Conservation (phyloP, 92 coral and sea anemone species). For the Heteractis magnifica region DNA sequence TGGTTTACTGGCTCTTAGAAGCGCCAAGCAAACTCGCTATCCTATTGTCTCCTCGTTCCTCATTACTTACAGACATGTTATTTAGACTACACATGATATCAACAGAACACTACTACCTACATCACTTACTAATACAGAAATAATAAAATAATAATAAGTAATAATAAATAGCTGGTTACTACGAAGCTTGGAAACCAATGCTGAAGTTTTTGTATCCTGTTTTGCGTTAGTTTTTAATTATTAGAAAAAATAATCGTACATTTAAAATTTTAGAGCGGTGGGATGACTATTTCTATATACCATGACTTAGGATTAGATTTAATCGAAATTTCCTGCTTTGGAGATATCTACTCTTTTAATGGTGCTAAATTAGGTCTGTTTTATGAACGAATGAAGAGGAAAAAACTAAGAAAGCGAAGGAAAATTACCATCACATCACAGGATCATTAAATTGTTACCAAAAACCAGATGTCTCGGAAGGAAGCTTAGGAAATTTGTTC, state of each 20-base stretch:
- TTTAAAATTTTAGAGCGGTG: not conserved
- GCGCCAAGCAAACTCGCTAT: not conserved
- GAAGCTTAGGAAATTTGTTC: not conserved
- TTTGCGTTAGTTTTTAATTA: not conserved
- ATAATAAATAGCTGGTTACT: not conserved
- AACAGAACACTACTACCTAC: not conserved
- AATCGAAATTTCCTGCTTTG: not conserved
- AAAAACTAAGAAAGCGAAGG: not conserved
- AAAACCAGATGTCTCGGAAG: not conserved
- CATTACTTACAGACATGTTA: not conserved
- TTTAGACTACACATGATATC: not conserved
- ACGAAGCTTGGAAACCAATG: not conserved
- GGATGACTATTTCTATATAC: not conserved
- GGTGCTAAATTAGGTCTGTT: not conserved
- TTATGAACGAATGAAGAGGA: not conserved
- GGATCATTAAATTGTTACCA: slow-evolving; percentile 1
- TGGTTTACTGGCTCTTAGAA: not conserved
- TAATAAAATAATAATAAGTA: not conserved
- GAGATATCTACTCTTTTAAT: not conserved
- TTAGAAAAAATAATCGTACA: not conserved
- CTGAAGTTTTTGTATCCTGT: not conserved
- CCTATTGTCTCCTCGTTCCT: not conserved
- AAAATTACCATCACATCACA: not conserved
- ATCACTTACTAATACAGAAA: not conserved
- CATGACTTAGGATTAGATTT: not conserved